Evolutionary conservation across 2,888 invertebrate genomes (phyloP).

Genomic region (Eucriotettix oculatus): DNA sequence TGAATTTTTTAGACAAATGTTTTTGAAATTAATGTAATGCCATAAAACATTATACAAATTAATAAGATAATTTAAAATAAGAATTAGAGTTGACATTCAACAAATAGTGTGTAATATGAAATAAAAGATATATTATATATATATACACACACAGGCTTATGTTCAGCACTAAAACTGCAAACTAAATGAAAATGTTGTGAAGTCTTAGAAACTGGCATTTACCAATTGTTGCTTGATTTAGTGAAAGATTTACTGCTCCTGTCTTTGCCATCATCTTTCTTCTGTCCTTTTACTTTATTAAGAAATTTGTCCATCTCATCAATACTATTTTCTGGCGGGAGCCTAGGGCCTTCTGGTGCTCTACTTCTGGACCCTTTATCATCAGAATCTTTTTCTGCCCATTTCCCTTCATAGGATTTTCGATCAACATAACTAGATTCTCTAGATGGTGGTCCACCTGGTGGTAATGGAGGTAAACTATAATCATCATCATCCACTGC

Average conservation of each 20-base stretch:
- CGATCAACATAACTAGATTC: slow-evolving; percentile 33
- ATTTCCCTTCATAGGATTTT: slow-evolving; percentile 47
- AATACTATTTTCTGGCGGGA: slow-evolving; percentile 19
- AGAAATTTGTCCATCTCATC: slow-evolving; percentile 40
- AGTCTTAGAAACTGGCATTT: background rate
- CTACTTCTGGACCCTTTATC: slow-evolving; percentile 14
- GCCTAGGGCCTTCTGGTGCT: slow-evolving; percentile 6
- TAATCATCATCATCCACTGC: slow-evolving; percentile 33
- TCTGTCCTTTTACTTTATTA: slow-evolving; percentile 36
- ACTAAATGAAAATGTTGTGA: too few species aligned
- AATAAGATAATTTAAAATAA: too few species aligned
- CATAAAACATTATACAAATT: too few species aligned
- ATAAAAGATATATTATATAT: too few species aligned
- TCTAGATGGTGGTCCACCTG: slow-evolving; percentile 14
- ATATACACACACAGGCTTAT: too few species aligned
- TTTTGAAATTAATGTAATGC: too few species aligned
- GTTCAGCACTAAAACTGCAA: too few species aligned
- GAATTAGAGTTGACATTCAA: too few species aligned
- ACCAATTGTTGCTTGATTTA: slow-evolving; percentile 4
- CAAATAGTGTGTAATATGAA: too few species aligned
- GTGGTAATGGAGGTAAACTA: slow-evolving; percentile 8
- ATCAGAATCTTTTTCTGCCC: slow-evolving; percentile 40
- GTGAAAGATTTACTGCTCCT: slow-evolving; percentile 1
- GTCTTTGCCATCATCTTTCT: slow-evolving; percentile 29
- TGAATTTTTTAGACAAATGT: too few species aligned